Evolutionary conservation across 2,888 invertebrate genomes (phyloP), one percentile per base, ranked within the genome.

Genomic region (Drosophila algonquin): DNA sequence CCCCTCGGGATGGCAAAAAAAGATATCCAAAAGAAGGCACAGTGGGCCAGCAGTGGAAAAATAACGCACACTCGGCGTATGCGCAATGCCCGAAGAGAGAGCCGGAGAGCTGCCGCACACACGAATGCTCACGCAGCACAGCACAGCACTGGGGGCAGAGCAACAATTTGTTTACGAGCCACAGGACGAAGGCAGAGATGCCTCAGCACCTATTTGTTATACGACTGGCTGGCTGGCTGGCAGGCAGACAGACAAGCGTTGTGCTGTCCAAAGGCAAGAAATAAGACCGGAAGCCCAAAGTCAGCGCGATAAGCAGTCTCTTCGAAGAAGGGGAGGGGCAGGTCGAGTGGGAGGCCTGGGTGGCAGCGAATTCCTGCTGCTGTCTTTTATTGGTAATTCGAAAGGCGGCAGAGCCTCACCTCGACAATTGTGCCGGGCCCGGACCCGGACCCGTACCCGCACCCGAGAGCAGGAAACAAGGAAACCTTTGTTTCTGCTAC

Each of bases 141-240:
- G 87, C 8, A 8, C 30, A 30, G 30, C 30, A 8, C 30, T 30
- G 30, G 30, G 30, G 30, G 8, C 30, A 2, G 30, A 30, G 30
- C 83, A 83, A 83, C 83, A 87, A 83, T 87, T 87, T 83, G 83
- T 83, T 83, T 84, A 74, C 75, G 84, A 82, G 84, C 81, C 81
- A 76, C 71, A 57, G 53, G 57, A 67, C 76, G 61, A 63, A 53
- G 47, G 40, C 63, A 51, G 54, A 44, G 54, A n/a, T 69, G 53
- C 63, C 46, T 61, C 55, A 50, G 40, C 40, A 62, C 61, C 72
- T 67, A 68, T 68, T 67, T 68, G 68, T 68, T 68, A 68, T 68
- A 68, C 69, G 48, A 52, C 27, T 40, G 27, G 21, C 21, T 21
- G 21, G 24, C 24, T 32, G 53, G 32, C 35, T 10, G 46, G 14